Base-by-base conservation (phyloP, 1,140 invertebrate species). In the Heliconius hermathena region DNA sequence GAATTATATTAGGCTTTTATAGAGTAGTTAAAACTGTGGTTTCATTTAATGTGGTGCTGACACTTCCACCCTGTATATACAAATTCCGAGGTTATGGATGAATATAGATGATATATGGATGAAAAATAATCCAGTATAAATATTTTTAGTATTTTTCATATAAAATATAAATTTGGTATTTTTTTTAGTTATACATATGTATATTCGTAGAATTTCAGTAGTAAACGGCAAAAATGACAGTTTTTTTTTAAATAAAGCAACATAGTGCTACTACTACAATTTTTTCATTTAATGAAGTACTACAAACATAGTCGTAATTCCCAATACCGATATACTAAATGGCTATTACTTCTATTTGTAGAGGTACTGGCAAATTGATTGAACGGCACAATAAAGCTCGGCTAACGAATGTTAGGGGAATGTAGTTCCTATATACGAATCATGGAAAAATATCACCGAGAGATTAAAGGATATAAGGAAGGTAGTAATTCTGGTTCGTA, bases 251-350 rank as follows among this genome's bases (percentile, higher is more conserved):
- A 22, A 0, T 22, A n/a, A 22, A 57, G 54, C 8, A 57, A n/a
- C 1, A 20, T 20, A 57, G 8, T 22, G 8, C n/a, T 22, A 22
- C 2, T 57, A 22, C 2, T 54, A 20, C 8, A 2, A 54, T n/a
- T 22, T 22, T 3, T 22, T 22, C 8, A 57, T 11, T n/a, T 57
- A 57, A 57, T 57, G 9, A 57, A 22, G n/a, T n/a, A 57, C 22
- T n/a, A 79, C 46, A 81, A 81, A 81, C 73, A 77, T 70, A 36
- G 36, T 49, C 54, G 74, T 81, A 77, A 80, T 80, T 77, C 26
- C 75, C 75, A 66, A 77, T 81, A 18, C 72, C 66, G 75, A 29
- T 66, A 57, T 57, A 57, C n/a, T 41, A 46, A 77, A 77, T 74
- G 72, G 13, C 71, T 80, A 80, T 80, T 80, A 74, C 73, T 73